These are phyloP conservation scores for Cariama cristata DNA, from an alignment of 2,113 vertebrate genomes.

Conservation along the genomic window DNA sequence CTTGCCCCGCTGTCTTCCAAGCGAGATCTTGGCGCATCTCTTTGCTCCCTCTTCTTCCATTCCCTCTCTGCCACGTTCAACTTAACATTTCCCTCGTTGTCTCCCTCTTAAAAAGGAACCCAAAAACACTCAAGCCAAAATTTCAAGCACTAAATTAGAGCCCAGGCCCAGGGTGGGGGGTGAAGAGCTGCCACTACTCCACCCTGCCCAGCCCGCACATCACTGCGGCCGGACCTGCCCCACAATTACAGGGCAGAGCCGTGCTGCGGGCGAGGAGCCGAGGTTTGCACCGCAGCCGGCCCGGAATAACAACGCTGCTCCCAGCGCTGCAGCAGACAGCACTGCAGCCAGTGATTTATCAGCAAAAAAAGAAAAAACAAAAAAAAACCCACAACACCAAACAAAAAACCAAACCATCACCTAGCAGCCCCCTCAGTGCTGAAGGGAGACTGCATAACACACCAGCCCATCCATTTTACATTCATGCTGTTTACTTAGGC, in stretches of 20 bases:
- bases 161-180: background rate
- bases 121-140: background rate
- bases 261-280: accelerated
- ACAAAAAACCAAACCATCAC: background rate
- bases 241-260: background rate
- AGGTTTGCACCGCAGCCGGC: background rate
- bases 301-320: background rate
- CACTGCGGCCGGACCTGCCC: accelerated
- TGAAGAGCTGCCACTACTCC: background rate
- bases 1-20: background rate
- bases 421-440: background rate
- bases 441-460: background rate
- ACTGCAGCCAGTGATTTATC: background rate
- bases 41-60: background rate
- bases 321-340: background rate
- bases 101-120: background rate
- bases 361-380: background rate
- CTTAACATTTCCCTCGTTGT: accelerated
- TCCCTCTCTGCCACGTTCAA: accelerated
- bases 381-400: background rate
- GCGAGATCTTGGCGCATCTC: background rate
- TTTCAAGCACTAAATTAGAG: background rate
- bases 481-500: background rate
- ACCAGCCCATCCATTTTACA: background rate
- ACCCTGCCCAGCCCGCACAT: background rate